These are phyloP conservation scores for Heliocidaris tuberculata DNA, from an alignment of 35 echinoderm and acorn worm genomes.

Conservation along the genomic window DNA sequence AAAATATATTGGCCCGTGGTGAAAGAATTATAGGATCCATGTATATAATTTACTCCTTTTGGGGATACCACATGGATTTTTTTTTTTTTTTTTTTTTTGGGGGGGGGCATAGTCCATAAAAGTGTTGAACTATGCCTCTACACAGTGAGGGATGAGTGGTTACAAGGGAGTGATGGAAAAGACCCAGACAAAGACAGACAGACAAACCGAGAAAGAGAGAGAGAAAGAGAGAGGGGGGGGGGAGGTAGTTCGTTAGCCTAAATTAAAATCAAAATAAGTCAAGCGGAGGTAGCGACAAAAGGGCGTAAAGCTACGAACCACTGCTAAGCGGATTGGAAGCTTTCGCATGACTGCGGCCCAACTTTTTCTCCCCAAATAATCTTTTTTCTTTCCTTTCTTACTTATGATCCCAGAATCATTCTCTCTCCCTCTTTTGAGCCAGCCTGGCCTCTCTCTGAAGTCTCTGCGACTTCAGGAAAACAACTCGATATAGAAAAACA, in stretches of 20 bases:
- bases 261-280: conserved; percentile 3
- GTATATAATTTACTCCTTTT: too few relatives aligned
- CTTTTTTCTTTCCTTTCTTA: background rate
- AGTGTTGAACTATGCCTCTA: background rate
- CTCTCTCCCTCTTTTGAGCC: background rate
- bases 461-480: background rate
- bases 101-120: background rate
- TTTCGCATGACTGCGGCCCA: background rate
- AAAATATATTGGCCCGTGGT: too few relatives aligned
- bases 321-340: background rate
- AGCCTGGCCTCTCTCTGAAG: background rate
- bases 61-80: too few relatives aligned
- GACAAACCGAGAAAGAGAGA: background rate
- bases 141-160: background rate
- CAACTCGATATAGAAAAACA: background rate
- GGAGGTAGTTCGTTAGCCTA: background rate
- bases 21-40: too few relatives aligned
- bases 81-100: background rate
- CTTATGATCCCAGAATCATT: background rate
- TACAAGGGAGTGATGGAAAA: background rate
- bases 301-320: background rate
- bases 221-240: background rate
- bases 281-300: background rate
- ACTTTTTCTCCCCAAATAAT: background rate
- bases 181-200: background rate